These are phyloP conservation scores for Scelioninae gen. 1 DNA, from an alignment of 2,888 invertebrate species.

Conservation along the genomic window DNA sequence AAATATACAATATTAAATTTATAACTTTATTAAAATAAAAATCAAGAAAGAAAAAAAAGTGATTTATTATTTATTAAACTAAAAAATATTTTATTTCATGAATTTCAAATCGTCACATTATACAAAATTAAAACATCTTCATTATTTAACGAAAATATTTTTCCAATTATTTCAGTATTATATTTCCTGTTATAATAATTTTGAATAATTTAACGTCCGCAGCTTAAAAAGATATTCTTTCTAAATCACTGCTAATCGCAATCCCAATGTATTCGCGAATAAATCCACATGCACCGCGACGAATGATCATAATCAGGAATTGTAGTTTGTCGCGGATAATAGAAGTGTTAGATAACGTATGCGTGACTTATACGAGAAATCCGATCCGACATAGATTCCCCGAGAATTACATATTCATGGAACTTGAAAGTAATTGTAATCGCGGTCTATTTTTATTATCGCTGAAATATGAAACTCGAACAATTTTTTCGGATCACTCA, in stretches of 20 bases:
- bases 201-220: no score
- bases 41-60: no score
- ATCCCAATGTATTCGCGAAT: conserved; percentile 44
- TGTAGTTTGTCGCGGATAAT: conserved; percentile 67
- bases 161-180: no score
- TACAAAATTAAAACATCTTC: no score
- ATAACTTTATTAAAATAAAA: no score
- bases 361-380: conserved; percentile 69
- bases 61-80: no score
- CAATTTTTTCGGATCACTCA: no score
- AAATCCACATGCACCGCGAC: conserved; percentile 55
- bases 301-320: conserved; percentile 67
- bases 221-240: conserved; percentile 19
- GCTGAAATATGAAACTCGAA: conserved; percentile 8
- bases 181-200: no score
- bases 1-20: no score
- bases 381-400: conserved; percentile 62
- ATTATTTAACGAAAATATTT: no score
- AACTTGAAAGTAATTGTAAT: conserved; percentile 65
- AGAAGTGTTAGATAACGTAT: conserved; percentile 66
- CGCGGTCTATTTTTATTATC: conserved; percentile 52
- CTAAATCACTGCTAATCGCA: conserved; percentile 27
- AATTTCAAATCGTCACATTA: no score
- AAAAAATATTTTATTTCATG: no score
- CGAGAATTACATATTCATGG: conserved; percentile 62